These are phyloP conservation scores for Tauraco hartlaubi DNA, from an alignment of 2,797 vertebrate species.

Conservation along the genomic window DNA sequence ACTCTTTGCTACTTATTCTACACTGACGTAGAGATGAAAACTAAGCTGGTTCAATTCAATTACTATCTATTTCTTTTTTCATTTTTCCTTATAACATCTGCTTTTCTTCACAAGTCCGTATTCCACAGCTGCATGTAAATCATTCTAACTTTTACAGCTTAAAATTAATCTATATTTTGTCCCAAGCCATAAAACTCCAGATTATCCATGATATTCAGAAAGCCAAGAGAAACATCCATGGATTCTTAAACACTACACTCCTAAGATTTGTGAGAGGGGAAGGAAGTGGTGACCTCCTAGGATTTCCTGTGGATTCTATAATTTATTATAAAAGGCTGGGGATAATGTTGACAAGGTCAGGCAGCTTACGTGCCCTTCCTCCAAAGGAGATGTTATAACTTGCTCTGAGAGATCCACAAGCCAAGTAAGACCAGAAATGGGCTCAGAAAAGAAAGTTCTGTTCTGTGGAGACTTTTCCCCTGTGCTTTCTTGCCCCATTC, in stretches of 20 bases:
- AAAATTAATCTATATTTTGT: background rate
- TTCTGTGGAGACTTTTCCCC: background rate
- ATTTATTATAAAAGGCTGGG: background rate
- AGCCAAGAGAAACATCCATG: constrained; percentile 25
- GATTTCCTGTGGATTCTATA: constrained; percentile 34
- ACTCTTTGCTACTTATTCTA: background rate
- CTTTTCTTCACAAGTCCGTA: background rate
- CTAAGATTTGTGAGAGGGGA: constrained; percentile 4
- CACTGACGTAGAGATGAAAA: background rate
- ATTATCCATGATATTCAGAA: background rate
- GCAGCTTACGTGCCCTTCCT: background rate
- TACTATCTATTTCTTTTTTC: background rate
- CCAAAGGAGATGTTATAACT: background rate
- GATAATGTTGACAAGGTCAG: background rate
- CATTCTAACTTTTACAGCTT: background rate
- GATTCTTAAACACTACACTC: background rate
- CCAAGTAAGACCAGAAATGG: background rate
- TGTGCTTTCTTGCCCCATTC: background rate
- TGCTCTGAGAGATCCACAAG: background rate
- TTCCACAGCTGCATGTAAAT: background rate
- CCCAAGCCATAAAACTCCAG: background rate
- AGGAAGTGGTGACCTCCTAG: constrained; percentile 55
- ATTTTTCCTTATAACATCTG: background rate
- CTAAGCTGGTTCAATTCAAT: background rate
- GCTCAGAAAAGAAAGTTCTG: background rate